phyloP scores from a whole-genome alignment of 2,888 invertebrate genomes.

The Autographa pulchrina region DNA sequence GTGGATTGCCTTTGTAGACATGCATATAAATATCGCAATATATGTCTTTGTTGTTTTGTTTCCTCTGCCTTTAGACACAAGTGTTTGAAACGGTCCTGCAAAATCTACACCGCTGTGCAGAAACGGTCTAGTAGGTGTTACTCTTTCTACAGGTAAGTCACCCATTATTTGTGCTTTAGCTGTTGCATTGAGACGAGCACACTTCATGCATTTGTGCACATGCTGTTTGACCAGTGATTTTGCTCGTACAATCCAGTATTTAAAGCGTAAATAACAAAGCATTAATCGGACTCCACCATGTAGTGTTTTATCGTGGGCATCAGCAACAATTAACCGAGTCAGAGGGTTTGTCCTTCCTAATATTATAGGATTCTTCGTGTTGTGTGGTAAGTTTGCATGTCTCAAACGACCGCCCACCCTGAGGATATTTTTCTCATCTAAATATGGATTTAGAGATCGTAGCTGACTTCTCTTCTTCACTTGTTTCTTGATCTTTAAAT shows the following conservation, averaged over 20 bases:
- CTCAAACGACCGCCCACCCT: constrained; percentile 9
- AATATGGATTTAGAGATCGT: constrained; percentile 47
- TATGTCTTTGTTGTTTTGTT: constrained; percentile 9
- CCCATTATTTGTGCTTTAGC: neutral
- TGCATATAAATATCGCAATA: constrained; percentile 9
- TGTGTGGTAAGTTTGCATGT: neutral
- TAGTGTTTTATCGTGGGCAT: constrained; percentile 3
- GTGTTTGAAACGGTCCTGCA: constrained; percentile 1
- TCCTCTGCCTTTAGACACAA: constrained; percentile 8
- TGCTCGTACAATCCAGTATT: constrained; percentile 8
- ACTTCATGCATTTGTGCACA: constrained; percentile 15
- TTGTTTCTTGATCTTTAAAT: constrained; percentile 21
- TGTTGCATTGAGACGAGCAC: neutral
- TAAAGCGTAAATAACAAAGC: neutral
- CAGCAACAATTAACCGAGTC: neutral
- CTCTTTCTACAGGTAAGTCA: neutral
- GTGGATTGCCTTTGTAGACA: constrained; percentile 10
- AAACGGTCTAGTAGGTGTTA: constrained; percentile 7
- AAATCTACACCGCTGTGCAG: constrained; percentile 12
- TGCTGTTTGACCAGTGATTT: constrained; percentile 6
- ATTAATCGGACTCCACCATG: constrained; percentile 9
- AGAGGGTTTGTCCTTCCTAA: neutral
- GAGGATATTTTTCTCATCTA: constrained; percentile 26
- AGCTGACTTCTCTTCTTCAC: constrained; percentile 36
- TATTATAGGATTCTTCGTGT: neutral